Evolutionary conservation across 2,888 invertebrate genomes (phyloP), one percentile per base, ranked within the genome.

Genomic region (Nomada goodeniana): DNA sequence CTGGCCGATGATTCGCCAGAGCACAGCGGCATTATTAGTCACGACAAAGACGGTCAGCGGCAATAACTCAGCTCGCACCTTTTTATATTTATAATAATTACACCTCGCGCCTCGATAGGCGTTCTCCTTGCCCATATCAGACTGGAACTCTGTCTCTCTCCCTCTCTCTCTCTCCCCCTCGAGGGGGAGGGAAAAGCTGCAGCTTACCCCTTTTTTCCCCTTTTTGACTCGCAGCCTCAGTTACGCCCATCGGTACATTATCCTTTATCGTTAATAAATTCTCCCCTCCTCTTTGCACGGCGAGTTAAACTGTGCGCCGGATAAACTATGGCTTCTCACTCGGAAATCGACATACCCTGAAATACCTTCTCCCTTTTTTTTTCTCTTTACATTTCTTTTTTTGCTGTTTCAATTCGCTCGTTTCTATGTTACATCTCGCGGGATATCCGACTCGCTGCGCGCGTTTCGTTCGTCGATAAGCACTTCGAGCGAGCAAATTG

Each of bases 81-180:
- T 83, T 82, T 86, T 86, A 86, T 87, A 89, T 90, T 90, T 87
- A 88, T 82, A 89, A 90, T 90, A 90, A 90, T 89, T 90, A 84
- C 85, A 83, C 64, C 76, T 64, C 72, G 81, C 81, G 29, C 57
- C 68, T 47, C 68, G 80, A 79, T 77, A 77, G 67, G 69, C 67
- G 36, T 70, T 60, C 64, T 26, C 10, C 20, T 29, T 36, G n/a
- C 57, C 69, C 44, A 76, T 80, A 76, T 83, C 75, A 59, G 50
- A 20, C 29, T 42, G 59, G n/a, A 52, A 53, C 18, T 20, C 61
- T 53, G 47, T 29, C n/a, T 29, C 29, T 29, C 29, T 29, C 29
- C 0, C 29, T 29, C 29, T 29, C 23, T 23, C 23, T 23, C 23
- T 23, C 23, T 23, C 23, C 23, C 23, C 23, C 23, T 36, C 36